Conservation (phyloP, 1,140 invertebrate species). For the Sycophila sp. region DNA sequence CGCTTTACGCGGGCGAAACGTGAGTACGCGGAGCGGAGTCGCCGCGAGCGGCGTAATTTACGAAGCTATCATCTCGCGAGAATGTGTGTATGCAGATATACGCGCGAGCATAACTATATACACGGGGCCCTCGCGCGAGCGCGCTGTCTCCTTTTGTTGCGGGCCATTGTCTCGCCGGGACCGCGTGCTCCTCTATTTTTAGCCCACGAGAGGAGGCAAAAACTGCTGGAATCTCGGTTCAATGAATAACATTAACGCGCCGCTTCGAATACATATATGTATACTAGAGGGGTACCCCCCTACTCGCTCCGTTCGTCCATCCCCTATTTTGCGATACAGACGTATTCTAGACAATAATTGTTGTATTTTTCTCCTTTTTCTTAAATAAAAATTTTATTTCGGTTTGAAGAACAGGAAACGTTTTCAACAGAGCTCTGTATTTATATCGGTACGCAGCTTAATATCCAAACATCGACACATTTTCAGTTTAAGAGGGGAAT, state of each 20-base stretch:
- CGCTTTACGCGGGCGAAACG: constrained; percentile 36
- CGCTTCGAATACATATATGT: too few species aligned
- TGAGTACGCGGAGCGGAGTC: constrained; percentile 46
- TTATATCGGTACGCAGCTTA: too few species aligned
- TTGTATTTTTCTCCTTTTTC: too few species aligned
- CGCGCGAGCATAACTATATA: not conserved
- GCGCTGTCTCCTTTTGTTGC: constrained; percentile 22
- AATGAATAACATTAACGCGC: constrained; percentile 28
- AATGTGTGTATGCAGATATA: constrained; percentile 57
- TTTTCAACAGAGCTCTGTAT: too few species aligned
- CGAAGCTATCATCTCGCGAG: constrained; percentile 54
- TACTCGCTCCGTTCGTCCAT: too few species aligned
- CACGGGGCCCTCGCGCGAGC: not conserved
- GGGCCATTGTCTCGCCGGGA: not conserved
- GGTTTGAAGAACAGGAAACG: too few species aligned
- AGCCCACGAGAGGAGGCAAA: not conserved
- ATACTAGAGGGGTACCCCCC: too few species aligned
- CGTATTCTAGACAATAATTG: too few species aligned
- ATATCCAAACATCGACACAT: too few species aligned
- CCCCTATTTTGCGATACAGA: too few species aligned
- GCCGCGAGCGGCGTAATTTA: constrained; percentile 62
- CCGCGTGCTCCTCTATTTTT: not conserved
- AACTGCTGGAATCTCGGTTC: not conserved
- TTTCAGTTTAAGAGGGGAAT: too few species aligned
- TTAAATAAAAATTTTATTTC: too few species aligned